These are phyloP conservation scores for Porites divaricata DNA, from an alignment of 92 coral and sea anemone genomes.

Conservation along the genomic window DNA sequence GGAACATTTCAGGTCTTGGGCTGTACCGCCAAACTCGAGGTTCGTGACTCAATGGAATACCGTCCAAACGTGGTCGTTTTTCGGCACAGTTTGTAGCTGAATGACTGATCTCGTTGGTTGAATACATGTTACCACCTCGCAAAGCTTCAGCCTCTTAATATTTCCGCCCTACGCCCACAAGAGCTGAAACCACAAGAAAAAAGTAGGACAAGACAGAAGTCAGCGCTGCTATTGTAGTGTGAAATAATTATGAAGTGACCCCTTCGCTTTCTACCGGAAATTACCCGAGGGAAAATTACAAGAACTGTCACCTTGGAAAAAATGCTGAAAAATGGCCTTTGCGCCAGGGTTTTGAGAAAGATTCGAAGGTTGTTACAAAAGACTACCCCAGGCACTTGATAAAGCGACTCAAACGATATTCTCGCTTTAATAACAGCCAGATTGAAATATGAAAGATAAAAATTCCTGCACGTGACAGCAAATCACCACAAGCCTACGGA, in stretches of 20 bases:
- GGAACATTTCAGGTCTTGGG: slow-evolving; percentile 44
- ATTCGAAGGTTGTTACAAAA: background rate
- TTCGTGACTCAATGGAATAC: slow-evolving; percentile 47
- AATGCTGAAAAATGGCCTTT: slow-evolving; percentile 15
- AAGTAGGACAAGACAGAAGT: slow-evolving; percentile 24
- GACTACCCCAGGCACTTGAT: background rate
- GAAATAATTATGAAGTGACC: slow-evolving; percentile 38
- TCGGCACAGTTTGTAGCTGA: slow-evolving; percentile 13
- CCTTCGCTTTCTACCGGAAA: slow-evolving; percentile 45
- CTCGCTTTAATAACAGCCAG: background rate
- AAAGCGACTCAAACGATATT: background rate
- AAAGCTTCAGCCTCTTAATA: slow-evolving; percentile 34
- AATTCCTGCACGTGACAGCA: slow-evolving; percentile 39
- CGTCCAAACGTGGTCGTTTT: slow-evolving; percentile 20
- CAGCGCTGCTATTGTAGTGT: slow-evolving; percentile 23
- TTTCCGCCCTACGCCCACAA: slow-evolving; percentile 56
- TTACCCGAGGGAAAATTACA: slow-evolving; percentile 44
- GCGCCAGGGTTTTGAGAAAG: background rate
- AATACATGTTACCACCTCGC: slow-evolving; percentile 46
- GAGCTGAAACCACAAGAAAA: slow-evolving; percentile 46
- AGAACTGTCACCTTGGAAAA: slow-evolving; percentile 31
- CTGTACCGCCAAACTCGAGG: slow-evolving; percentile 41
- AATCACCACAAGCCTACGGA: slow-evolving; percentile 48
- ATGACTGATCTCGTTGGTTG: slow-evolving; percentile 1
- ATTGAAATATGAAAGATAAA: background rate